Percentiles rank a stretch among this genome's conserved stretches.
Conservation (phyloP, 2,113 vertebrate species). For the Telmatochromis sp. region DNA sequence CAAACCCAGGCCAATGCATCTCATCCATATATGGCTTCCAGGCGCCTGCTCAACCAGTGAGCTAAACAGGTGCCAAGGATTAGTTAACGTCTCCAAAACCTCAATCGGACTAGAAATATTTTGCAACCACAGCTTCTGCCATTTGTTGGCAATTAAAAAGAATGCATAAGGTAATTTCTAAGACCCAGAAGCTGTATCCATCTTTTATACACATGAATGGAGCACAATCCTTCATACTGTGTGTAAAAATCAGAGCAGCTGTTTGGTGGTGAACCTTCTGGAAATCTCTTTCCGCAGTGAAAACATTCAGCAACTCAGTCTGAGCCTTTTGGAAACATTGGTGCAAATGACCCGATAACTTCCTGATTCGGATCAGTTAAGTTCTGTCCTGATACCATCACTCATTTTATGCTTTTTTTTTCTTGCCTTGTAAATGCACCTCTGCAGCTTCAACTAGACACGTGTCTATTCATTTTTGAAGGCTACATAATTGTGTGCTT, state of each 20-base stretch:
- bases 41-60: neutral
- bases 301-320: neutral
- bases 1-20: neutral
- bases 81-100: neutral
- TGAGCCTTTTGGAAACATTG: neutral
- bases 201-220: neutral
- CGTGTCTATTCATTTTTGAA: neutral
- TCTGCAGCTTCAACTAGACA: neutral
- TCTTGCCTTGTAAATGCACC: neutral
- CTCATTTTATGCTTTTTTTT: neutral
- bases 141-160: neutral
- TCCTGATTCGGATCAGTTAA: neutral
- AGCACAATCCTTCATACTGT: neutral
- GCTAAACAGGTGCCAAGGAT: neutral
- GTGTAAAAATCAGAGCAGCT: neutral
- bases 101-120: neutral
- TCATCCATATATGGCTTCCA: neutral
- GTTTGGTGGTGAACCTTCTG: neutral
- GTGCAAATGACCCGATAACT: neutral
- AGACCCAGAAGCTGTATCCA: neutral
- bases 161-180: neutral
- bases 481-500: neutral
- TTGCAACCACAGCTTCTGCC: neutral
- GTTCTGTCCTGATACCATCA: neutral
- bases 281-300: neutral